Evolutionary conservation across 1,140 invertebrate genomes (phyloP).

Genomic region (Trichonephila clavipes): DNA sequence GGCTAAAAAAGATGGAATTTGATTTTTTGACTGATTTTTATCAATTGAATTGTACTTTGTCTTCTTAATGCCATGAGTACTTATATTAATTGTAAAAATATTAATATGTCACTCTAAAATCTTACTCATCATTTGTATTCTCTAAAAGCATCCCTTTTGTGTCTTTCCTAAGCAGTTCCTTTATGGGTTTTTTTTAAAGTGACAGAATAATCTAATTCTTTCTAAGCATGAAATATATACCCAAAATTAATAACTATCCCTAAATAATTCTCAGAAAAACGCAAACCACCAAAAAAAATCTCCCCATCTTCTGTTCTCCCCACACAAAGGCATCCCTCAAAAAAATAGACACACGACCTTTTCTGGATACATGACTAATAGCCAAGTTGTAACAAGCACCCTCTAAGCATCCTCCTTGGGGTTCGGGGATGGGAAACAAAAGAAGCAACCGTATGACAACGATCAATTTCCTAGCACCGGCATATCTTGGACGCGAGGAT

Average conservation of each 20-base stretch:
- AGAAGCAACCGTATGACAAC: conserved; percentile 6
- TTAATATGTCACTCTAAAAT: too few relatives aligned
- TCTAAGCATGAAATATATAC: neutral
- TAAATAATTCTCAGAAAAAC: neutral
- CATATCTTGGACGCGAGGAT: conserved; percentile 6
- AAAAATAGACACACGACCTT: neutral
- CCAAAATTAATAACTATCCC: neutral
- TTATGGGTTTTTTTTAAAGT: too few relatives aligned
- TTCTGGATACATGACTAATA: neutral
- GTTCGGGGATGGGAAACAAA: conserved; percentile 7
- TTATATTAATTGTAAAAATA: too few relatives aligned
- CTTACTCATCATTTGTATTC: too few relatives aligned
- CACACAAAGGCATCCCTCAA: neutral
- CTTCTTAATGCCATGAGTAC: too few relatives aligned
- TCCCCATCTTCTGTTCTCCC: neutral
- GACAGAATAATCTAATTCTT: too few relatives aligned
- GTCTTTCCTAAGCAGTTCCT: too few relatives aligned
- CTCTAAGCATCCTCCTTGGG: neutral
- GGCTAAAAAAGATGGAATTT: too few relatives aligned
- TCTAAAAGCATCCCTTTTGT: too few relatives aligned
- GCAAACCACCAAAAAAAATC: neutral
- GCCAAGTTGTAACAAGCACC: conserved; percentile 27
- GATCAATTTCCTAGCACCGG: conserved; percentile 12
- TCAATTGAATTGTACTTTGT: too few relatives aligned
- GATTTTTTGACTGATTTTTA: too few relatives aligned